phyloP scores from a whole-genome alignment of 2,113 vertebrate species.

The Chaetodon auriga region DNA sequence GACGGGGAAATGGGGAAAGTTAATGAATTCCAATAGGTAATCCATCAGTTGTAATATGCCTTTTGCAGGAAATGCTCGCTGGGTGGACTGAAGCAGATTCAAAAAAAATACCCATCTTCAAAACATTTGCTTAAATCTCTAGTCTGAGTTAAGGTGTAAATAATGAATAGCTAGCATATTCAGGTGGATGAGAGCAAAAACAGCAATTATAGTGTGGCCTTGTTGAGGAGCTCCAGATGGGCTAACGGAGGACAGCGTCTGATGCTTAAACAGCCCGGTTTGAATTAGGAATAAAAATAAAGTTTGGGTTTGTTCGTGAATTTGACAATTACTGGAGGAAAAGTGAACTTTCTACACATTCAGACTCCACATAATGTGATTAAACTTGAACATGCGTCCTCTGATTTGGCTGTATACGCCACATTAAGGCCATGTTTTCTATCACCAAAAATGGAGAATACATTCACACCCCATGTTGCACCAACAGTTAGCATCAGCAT shows the following conservation, averaged over 20 bases:
- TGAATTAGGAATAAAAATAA: neutral
- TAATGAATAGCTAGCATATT: conserved; percentile 12
- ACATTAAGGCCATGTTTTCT: too few relatives aligned
- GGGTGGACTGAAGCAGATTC: neutral
- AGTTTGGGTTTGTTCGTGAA: neutral
- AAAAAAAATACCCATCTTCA: neutral
- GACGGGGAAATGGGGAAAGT: conserved; percentile 30
- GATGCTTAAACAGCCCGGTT: neutral
- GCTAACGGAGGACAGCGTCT: neutral
- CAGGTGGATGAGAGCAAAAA: conserved; percentile 10
- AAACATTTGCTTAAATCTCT: neutral
- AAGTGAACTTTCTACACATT: neutral
- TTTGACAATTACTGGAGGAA: neutral
- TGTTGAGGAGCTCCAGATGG: conserved; percentile 15
- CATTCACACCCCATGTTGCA: too few relatives aligned
- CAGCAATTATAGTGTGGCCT: conserved; percentile 3
- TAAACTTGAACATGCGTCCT: too few relatives aligned
- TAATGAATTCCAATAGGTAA: conserved; percentile 56
- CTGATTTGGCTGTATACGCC: too few relatives aligned
- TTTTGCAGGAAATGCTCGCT: conserved; percentile 33
- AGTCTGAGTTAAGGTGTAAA: neutral
- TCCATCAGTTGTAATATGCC: conserved; percentile 47
- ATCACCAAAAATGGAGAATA: too few relatives aligned
- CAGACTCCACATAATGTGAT: too few relatives aligned
- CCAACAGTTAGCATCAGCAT: too few relatives aligned